Base-by-base conservation (phyloP, 2,888 invertebrate species). In the Teleiodes luculella region DNA sequence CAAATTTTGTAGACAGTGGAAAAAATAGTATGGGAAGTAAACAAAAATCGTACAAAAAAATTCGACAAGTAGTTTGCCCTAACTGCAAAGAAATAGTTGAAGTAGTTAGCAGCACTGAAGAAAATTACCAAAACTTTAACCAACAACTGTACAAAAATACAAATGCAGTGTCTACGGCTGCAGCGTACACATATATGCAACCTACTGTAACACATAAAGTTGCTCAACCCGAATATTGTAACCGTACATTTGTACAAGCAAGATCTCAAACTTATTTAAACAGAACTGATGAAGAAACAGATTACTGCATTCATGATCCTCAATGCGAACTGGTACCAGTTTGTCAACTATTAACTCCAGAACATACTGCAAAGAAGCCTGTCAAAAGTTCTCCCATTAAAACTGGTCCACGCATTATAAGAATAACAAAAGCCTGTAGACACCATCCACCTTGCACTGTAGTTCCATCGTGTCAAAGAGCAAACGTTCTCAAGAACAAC, bases 391-490 rank as follows among this genome's bases (percentile, higher is more conserved):
- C 67, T 35, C 45, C 55, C 11, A 49, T 62, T 37, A 83, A 73
- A 63, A 48, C 68, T 16, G 63, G 14, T 61, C 78, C 80, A 20
- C 75, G 76, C 59, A 65, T 77, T 28, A 79, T 88, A 28, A 76
- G 80, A 68, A 78, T 87, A 36, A 83, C 84, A 11, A 87, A 87
- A 72, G 86, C 85, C 5, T 87, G 87, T 62, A 72, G 83, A 57
- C 87, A 88, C 58, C 84, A 87, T 58, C 86, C 87, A 2, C 87
- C 87, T 1, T 87, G 87, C 60, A 82, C 79, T 4, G 85, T 85
- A 1, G 86, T 80, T n/a, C 87, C 87, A 10, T 84, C 83, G 1
- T 88, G 87, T 65, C 87, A 87, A 67, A 80, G 78, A 61, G 65
- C 72, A 16, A 80, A 74, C 55, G 81, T 86, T 14, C 60, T 86